Evolutionary conservation across 2,888 invertebrate genomes (phyloP).

Genomic region (Melinaea menophilus): DNA sequence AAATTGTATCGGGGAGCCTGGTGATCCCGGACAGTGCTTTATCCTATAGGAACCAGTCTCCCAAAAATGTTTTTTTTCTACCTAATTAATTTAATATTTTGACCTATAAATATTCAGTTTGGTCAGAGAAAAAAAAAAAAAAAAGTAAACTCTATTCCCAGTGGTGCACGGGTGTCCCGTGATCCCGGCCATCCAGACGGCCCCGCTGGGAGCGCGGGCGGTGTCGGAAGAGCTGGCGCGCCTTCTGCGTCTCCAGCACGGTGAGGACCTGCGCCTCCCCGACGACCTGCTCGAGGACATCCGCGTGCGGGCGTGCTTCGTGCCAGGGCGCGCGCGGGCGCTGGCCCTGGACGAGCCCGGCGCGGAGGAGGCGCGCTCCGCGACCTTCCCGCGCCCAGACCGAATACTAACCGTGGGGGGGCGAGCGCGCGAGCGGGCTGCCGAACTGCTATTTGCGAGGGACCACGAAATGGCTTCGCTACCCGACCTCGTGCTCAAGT

Average conservation of each 20-base stretch:
- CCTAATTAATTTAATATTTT: too few relatives aligned
- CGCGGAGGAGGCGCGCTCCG: constrained; percentile 71
- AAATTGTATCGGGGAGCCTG: too few relatives aligned
- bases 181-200: constrained; percentile 88
- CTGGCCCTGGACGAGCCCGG: constrained; percentile 71
- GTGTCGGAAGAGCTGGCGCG: constrained; percentile 80
- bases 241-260: constrained; percentile 67
- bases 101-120: too few relatives aligned
- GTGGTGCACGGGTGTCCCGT: constrained; percentile 93
- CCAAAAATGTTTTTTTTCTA: too few relatives aligned
- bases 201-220: constrained; percentile 86
- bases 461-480: constrained; percentile 83
- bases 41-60: too few relatives aligned
- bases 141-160: constrained; percentile 44
- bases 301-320: constrained; percentile 91
- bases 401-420: constrained; percentile 81
- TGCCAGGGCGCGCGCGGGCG: constrained; percentile 85
- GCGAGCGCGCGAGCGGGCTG: constrained; percentile 87
- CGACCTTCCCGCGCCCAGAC: constrained; percentile 58
- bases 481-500: constrained; percentile 90
- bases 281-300: constrained; percentile 85
- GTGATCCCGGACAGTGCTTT: too few relatives aligned
- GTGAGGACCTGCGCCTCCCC: constrained; percentile 65
- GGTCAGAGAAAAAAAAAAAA: too few relatives aligned
- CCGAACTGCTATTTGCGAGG: constrained; percentile 90